These are phyloP conservation scores for Gorsachius magnificus DNA, from an alignment of 2,797 vertebrate genomes.

Conservation along the genomic window DNA sequence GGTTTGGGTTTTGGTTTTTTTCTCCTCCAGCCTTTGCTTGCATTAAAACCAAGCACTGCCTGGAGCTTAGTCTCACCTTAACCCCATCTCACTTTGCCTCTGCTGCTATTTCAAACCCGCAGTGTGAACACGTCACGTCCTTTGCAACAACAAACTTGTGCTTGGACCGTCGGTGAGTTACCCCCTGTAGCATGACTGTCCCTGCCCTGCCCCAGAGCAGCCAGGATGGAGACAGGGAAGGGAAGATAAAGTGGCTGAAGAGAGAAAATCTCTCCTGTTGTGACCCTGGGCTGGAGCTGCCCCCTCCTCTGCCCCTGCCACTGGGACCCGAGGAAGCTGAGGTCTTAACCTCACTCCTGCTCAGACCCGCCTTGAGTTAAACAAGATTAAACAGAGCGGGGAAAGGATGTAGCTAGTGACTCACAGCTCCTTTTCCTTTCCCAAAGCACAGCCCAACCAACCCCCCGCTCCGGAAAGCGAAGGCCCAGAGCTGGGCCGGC, in stretches of 20 bases:
- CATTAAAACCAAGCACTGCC: not conserved
- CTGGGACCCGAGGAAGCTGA: accelerated
- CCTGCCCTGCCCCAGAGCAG: not conserved
- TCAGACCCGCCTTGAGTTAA: not conserved
- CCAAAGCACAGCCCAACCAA: not conserved
- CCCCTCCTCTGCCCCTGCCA: not conserved
- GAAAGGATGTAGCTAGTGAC: not conserved
- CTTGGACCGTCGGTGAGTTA: not conserved
- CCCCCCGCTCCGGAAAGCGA: accelerated
- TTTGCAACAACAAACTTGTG: not conserved
- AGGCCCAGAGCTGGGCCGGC: not conserved
- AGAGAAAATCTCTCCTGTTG: not conserved
- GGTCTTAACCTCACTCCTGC: not conserved
- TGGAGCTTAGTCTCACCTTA: not conserved
- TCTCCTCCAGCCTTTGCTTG: not conserved
- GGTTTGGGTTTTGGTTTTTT: not conserved
- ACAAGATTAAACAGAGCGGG: not conserved
- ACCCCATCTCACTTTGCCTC: not conserved
- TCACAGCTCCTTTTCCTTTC: not conserved
- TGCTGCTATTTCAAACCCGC: not conserved
- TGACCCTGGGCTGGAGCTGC: not conserved
- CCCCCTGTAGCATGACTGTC: accelerated
- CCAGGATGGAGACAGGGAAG: accelerated
- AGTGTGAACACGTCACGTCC: accelerated
- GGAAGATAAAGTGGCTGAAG: not conserved